Conservation (phyloP, 2,797 vertebrate species). For the Etheostoma nigrum region DNA sequence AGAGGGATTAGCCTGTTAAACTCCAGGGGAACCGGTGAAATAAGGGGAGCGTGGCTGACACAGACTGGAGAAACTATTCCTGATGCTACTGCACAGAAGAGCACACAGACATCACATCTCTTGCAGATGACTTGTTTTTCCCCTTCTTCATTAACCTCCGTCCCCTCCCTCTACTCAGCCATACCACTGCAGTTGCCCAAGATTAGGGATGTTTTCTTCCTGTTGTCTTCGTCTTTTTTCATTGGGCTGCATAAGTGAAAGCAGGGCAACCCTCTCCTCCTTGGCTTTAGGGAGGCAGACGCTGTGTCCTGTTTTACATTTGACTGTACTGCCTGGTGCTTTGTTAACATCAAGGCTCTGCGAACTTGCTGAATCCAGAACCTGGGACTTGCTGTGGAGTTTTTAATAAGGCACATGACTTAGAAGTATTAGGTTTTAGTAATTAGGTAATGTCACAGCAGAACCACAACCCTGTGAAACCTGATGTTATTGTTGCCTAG, state of each 20-base stretch:
- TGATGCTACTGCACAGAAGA: slow-evolving; percentile 17
- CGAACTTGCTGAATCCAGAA: slow-evolving; percentile 46
- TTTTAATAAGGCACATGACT: slow-evolving; percentile 4
- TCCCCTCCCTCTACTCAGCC: slow-evolving; percentile 1
- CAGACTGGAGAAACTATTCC: slow-evolving; percentile 22
- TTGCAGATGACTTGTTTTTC: slow-evolving; percentile 8
- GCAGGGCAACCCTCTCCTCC: slow-evolving; percentile 57
- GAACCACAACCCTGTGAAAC: no score
- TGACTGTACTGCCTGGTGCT: slow-evolving; percentile 30
- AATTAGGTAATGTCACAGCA: neutral
- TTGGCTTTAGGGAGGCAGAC: slow-evolving; percentile 45
- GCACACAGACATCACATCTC: slow-evolving; percentile 30
- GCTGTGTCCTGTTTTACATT: slow-evolving; percentile 66
- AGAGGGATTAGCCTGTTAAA: slow-evolving; percentile 53
- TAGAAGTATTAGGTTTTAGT: neutral
- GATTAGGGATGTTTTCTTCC: neutral
- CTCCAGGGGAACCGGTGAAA: slow-evolving; percentile 54
- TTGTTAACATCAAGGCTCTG: slow-evolving; percentile 53
- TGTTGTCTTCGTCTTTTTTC: slow-evolving; percentile 3
- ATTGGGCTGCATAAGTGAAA: slow-evolving; percentile 55
- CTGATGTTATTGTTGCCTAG: no score
- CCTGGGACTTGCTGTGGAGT: slow-evolving; percentile 4
- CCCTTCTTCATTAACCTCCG: slow-evolving; percentile 9
- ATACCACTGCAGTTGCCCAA: slow-evolving; percentile 4
- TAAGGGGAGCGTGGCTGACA: slow-evolving; percentile 23